Conservation (phyloP, 1,140 invertebrate species). For the Onthophagus taurus region DNA sequence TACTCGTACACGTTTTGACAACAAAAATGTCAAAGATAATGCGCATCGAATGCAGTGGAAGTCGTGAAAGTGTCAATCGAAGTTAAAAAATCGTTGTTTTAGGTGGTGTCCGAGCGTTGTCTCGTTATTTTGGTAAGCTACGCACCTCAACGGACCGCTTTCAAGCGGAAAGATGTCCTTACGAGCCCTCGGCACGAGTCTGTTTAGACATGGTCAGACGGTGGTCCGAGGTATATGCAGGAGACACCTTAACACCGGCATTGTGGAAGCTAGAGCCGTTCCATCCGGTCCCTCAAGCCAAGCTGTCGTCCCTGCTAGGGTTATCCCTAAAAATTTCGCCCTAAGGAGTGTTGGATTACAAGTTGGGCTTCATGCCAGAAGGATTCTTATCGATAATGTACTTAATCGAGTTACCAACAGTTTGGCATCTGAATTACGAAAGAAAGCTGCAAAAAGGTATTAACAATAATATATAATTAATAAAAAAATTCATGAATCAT, state of each 20-base stretch:
- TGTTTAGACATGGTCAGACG: slow-evolving; percentile 35
- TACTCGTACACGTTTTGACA: too few relatives aligned
- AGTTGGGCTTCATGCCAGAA: slow-evolving; percentile 47
- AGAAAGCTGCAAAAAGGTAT: slow-evolving; percentile 46
- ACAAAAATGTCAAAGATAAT: too few relatives aligned
- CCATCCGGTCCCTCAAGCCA: slow-evolving; percentile 32
- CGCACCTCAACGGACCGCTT: too few relatives aligned
- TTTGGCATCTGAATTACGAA: slow-evolving; percentile 51
- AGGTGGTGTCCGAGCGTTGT: too few relatives aligned
- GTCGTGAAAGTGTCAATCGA: too few relatives aligned
- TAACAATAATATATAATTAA: background rate
- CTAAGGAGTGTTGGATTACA: slow-evolving; percentile 43
- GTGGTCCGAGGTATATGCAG: slow-evolving; percentile 27
- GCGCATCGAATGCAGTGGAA: too few relatives aligned
- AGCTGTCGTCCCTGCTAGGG: slow-evolving; percentile 19
- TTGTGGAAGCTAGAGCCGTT: slow-evolving; percentile 33
- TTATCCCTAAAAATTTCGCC: slow-evolving; percentile 30
- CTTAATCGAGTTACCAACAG: slow-evolving; percentile 57
- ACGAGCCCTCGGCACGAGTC: slow-evolving; percentile 27
- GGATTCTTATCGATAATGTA: slow-evolving; percentile 59
- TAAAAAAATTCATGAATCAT: background rate
- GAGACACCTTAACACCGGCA: slow-evolving; percentile 27
- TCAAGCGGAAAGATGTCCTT: slow-evolving; percentile 35
- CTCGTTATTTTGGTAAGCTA: too few relatives aligned
- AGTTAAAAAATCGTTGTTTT: too few relatives aligned